Evolutionary conservation across 1,140 invertebrate species (phyloP), one percentile per base, ranked within the genome.

Genomic region (Hylaeus anthracinus): DNA sequence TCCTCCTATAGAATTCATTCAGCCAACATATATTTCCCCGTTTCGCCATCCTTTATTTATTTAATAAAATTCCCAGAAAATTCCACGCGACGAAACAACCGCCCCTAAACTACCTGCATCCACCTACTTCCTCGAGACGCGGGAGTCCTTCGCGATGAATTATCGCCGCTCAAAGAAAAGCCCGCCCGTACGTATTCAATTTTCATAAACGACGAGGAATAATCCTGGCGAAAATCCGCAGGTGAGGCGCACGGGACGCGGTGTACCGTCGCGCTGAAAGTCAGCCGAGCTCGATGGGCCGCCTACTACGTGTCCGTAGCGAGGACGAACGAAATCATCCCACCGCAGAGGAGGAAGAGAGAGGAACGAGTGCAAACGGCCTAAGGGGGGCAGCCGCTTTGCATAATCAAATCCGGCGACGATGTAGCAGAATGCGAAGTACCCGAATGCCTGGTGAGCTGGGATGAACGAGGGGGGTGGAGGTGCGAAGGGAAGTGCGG

Each of bases 331-430:
- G 6, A 63, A 69, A 60, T 26, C 26, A 26, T 26, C 26, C 26
- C 26, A 74, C 12, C 15, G 26, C 12, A 45, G 70, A n/a, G n/a
- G 53, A 26, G 60, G 69, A 78, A 81, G 79, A 60, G 76, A 72
- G 55, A 69, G 55, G 63, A 72, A 69, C 63, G 60, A 86, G 76
- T 80, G 72, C 75, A 86, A 78, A 86, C 75, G 75, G 70, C 48
- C 66, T 84, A 82, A 84, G 72, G 66, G 70, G 51, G 71, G 73
- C 67, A 60, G 79, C 67, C 81, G 81, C 72, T 92, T 91, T 91
- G 87, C 90, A 92, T 92, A 92, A 92, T 92, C 91, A 91, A 91
- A 91, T 90, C 90, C 84, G 82, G 79, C 89, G 86, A 91, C 89
- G 91, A 88, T 89, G 85, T 87, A 88, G 84, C 73, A 88, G 90